phyloP scores from a whole-genome alignment of 2,113 vertebrate genomes.

The Pycnonotus jocosus region DNA sequence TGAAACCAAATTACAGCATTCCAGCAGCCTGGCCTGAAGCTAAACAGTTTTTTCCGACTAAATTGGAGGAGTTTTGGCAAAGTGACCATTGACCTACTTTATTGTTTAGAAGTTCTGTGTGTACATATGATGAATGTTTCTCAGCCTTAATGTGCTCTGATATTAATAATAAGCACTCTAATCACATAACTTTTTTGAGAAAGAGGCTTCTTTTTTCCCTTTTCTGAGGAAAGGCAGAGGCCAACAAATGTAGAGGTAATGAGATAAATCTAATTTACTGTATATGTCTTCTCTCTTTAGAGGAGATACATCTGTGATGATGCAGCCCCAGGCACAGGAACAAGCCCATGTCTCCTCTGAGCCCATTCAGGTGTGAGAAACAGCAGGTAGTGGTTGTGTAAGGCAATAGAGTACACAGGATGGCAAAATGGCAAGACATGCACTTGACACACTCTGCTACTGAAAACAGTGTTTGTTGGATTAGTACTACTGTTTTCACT shows the following conservation, averaged over 20 bases:
- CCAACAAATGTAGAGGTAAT: not conserved
- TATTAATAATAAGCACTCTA: not conserved
- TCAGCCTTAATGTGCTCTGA: not conserved
- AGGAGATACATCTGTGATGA: not conserved
- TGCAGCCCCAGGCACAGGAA: not conserved
- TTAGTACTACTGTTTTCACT: not conserved
- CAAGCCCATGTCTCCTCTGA: not conserved
- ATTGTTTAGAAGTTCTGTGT: not conserved
- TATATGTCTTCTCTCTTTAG: not conserved
- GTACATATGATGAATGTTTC: not conserved
- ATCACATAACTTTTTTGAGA: not conserved
- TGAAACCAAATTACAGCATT: not conserved
- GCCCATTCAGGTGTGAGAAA: not conserved
- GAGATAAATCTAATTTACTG: not conserved
- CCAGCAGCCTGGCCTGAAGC: not conserved
- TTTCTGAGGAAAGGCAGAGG: not conserved
- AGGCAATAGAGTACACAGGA: rapidly evolving
- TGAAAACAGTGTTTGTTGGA: not conserved
- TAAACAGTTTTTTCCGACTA: not conserved
- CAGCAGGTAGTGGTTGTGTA: not conserved
- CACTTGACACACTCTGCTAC: not conserved
- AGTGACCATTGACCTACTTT: not conserved
- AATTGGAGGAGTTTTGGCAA: not conserved
- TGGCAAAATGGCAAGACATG: not conserved
- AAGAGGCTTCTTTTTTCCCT: not conserved